These are phyloP conservation scores for Euwallacea similis DNA, from an alignment of 1,140 invertebrate genomes.

Conservation along the genomic window DNA sequence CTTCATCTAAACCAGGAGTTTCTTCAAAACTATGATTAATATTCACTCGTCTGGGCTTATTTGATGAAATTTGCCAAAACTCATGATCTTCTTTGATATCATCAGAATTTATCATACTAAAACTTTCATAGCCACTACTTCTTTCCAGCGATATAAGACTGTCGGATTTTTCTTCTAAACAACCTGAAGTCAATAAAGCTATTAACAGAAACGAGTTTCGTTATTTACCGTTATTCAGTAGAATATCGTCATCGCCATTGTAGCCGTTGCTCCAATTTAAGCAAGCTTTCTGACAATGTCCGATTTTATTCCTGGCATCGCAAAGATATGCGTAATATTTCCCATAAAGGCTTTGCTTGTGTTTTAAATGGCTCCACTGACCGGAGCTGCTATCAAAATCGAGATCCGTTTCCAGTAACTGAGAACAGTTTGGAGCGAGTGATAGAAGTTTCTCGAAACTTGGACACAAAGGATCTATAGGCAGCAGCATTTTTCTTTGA, in stretches of 20 bases:
- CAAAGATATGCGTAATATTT: conserved; percentile 83
- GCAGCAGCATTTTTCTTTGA: conserved; percentile 71
- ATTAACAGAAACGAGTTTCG: background rate
- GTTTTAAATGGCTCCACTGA: conserved; percentile 58
- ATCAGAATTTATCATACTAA: conserved; percentile 65
- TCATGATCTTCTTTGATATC: conserved; percentile 48
- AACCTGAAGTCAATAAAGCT: background rate
- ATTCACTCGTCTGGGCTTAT: conserved; percentile 36
- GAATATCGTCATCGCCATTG: conserved; percentile 55
- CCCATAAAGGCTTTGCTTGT: conserved; percentile 65
- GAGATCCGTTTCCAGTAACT: conserved; percentile 49
- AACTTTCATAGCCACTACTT: conserved; percentile 83
- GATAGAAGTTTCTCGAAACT: conserved; percentile 82
- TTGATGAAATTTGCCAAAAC: conserved; percentile 54
- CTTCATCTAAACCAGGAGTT: conserved; percentile 40
- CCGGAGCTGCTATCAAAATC: conserved; percentile 50
- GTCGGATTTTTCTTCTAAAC: conserved; percentile 50
- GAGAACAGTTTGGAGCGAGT: conserved; percentile 70
- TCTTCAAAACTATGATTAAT: conserved; percentile 33
- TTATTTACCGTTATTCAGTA: background rate
- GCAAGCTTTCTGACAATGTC: conserved; percentile 72
- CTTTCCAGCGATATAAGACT: conserved; percentile 75
- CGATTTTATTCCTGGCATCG: conserved; percentile 77
- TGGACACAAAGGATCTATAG: conserved; percentile 79
- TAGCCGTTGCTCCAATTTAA: conserved; percentile 76